Evolutionary conservation across 1,140 invertebrate genomes (phyloP).

Genomic region (Lineus longissimus): DNA sequence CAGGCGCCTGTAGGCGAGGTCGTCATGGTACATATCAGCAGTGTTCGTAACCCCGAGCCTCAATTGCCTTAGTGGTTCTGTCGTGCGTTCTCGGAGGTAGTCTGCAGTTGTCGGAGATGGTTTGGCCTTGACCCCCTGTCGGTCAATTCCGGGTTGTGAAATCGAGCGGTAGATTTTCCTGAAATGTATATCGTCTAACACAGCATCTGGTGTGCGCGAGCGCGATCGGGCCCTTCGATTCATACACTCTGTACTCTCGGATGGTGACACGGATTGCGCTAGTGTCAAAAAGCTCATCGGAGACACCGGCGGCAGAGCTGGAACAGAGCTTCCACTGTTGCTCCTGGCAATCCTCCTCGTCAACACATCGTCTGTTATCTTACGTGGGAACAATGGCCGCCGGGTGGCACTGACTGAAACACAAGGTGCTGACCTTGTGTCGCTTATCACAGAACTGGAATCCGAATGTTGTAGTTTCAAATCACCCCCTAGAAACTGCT

Average conservation of each 20-base stretch:
- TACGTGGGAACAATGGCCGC: neutral
- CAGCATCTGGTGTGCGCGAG: constrained; percentile 5
- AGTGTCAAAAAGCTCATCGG: neutral
- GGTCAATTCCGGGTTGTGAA: constrained; percentile 4
- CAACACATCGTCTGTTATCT: neutral
- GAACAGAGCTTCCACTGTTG: neutral
- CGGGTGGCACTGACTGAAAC: neutral
- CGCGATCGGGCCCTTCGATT: neutral
- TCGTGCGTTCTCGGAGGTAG: constrained; percentile 15
- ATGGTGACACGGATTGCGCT: neutral
- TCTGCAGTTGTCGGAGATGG: constrained; percentile 19
- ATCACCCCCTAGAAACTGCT: too few relatives aligned
- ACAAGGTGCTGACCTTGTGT: neutral
- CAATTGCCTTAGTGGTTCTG: constrained; percentile 1
- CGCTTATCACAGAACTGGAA: neutral
- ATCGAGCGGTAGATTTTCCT: constrained; percentile 2
- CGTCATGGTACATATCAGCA: constrained; percentile 28
- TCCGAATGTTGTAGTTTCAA: neutral
- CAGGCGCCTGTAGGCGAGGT: constrained; percentile 17
- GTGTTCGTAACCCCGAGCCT: constrained; percentile 20
- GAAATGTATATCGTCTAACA: constrained; percentile 14
- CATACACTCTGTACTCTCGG: neutral
- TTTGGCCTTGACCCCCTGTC: neutral
- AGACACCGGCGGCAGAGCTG: neutral
- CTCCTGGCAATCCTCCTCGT: neutral